phyloP scores from a whole-genome alignment of 2,797 vertebrate species.

The Dromococcyx pavoninus region DNA sequence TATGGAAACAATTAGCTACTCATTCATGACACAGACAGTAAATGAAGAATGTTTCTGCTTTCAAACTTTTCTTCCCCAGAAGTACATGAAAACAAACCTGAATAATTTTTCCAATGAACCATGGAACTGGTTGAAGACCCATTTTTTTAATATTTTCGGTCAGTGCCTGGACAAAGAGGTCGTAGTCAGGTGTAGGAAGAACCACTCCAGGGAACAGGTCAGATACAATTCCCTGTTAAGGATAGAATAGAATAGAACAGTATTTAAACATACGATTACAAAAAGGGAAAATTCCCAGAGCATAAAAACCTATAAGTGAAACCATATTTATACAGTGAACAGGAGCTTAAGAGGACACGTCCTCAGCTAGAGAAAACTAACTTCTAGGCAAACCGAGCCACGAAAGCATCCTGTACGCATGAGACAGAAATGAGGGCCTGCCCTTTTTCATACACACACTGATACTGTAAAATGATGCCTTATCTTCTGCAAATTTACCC shows the following conservation, averaged over 20 bases:
- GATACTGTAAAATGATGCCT: neutral
- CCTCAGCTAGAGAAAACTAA: neutral
- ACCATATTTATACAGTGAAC: neutral
- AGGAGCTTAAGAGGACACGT: neutral
- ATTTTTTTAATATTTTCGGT: constrained; percentile 83
- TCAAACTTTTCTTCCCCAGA: neutral
- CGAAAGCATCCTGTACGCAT: neutral
- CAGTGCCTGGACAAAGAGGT: constrained; percentile 83
- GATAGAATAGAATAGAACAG: neutral
- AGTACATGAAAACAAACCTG: constrained; percentile 79
- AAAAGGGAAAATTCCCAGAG: neutral
- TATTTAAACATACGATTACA: neutral
- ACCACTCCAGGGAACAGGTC: constrained; percentile 92
- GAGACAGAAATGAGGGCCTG: neutral
- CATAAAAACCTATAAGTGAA: neutral
- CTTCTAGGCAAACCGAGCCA: neutral
- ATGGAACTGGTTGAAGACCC: constrained; percentile 89
- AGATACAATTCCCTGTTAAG: constrained; percentile 90
- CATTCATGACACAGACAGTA: neutral
- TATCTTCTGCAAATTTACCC: neutral
- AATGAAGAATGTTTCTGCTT: neutral
- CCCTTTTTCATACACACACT: neutral
- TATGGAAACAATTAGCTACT: neutral
- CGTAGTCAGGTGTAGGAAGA: constrained; percentile 90
- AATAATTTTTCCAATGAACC: constrained; percentile 94